Evolutionary conservation across 2,888 invertebrate species (phyloP).

Genomic region (Apodemia hepburni): DNA sequence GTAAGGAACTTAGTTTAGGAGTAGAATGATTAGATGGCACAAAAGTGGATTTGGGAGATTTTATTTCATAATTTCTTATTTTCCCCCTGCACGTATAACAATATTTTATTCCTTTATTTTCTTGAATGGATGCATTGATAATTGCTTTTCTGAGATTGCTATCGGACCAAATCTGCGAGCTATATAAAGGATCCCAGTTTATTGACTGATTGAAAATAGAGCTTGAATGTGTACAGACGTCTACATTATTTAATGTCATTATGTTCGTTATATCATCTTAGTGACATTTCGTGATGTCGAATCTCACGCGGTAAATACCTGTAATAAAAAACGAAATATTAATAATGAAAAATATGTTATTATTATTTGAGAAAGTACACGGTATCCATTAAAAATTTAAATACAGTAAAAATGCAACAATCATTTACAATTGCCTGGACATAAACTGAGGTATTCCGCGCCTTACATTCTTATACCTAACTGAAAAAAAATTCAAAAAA

Average conservation of each 20-base stretch:
- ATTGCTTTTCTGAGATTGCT: constrained; percentile 55
- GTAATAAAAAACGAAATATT: not conserved
- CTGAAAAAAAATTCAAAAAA: no score
- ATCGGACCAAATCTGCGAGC: constrained; percentile 65
- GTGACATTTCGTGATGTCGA: not conserved
- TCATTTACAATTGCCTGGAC: no score
- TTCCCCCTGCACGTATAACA: constrained; percentile 69
- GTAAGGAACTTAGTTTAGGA: constrained; percentile 45
- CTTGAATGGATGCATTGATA: constrained; percentile 46
- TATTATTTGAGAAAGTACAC: no score
- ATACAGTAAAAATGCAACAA: no score
- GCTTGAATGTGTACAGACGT: constrained; percentile 41
- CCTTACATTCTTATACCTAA: no score
- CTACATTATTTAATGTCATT: constrained; percentile 55
- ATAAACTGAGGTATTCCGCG: no score
- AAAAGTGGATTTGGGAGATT: constrained; percentile 48
- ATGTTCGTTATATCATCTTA: constrained; percentile 30
- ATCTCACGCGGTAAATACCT: constrained; percentile 7
- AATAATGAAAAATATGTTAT: no score
- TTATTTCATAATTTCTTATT: constrained; percentile 68
- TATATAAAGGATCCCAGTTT: constrained; percentile 61
- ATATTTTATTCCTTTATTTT: constrained; percentile 54
- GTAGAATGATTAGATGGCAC: constrained; percentile 64
- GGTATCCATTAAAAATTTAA: no score
- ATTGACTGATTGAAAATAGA: constrained; percentile 47